Evolutionary conservation across 2,797 vertebrate species (phyloP), one percentile per base, ranked within the genome.

Genomic region (Anguilla megastoma): DNA sequence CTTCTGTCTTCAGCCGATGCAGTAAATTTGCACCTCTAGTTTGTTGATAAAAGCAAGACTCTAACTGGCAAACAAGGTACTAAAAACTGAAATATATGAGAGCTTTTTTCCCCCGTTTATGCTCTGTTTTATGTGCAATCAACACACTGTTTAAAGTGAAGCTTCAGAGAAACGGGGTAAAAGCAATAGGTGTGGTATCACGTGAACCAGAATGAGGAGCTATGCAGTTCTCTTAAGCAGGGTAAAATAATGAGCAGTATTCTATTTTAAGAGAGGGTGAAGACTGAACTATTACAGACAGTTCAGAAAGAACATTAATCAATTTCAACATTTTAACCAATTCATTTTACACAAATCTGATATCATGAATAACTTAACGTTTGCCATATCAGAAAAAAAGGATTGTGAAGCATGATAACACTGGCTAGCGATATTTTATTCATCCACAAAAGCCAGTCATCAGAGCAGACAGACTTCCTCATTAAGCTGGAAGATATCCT

Each of bases 401-500:
- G 45, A 82, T 48, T 8, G 27, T 82, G 45, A 82, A 9, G 41
- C 79, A 82, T 82, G 45, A 48, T 82, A 50, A 82, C 21, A 82
- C 33, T 4, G 45, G 33, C 74, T 50, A 82, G 2, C 21, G 6
- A 82, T 50, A 48, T n/a, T 82, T 7, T 82, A 82, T 82, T 82
- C 79, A n/a, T 82, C 79, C 18, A n/a, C 45, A 50, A 48, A 82
- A 82, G 79, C 41, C 45, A 24, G 45, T 50, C 21, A 82, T 82
- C 45, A 50, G 79, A 82, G 21, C 45, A 50, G 79, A 82, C 83
- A 85, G 56, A 56, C 60, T 69, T 66, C n/a, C 82, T 88, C 60
- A 85, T 88, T 88, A 88, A 83, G 63, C 66, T 41, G 66, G 41
- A 24, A 82, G 7, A 82, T 50, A 85, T 85, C 50, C 54, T 88